Percentiles rank a stretch among this genome's conserved stretches.
Conservation (phyloP, 1,140 invertebrate species). For the Heliconius himera region DNA sequence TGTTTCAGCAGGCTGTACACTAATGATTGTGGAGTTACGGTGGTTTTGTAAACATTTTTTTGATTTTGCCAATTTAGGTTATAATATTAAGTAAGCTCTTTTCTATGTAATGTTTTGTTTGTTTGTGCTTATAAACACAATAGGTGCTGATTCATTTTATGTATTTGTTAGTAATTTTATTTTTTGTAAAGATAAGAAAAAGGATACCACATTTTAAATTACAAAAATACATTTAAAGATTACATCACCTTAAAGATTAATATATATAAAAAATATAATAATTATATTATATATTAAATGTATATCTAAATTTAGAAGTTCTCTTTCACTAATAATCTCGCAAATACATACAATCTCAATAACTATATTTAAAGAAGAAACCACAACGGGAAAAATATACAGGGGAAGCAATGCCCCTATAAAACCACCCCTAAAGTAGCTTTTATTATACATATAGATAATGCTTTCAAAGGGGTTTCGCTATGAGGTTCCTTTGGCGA, state of each 20-base stretch:
- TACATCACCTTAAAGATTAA: no score
- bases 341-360: background rate
- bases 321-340: background rate
- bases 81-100: no score
- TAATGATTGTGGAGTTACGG: background rate
- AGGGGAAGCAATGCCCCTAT: constrained; percentile 4
- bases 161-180: no score
- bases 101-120: no score
- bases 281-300: no score
- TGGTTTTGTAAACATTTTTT: background rate
- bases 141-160: no score
- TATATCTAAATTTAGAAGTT: no score
- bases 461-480: constrained; percentile 1
- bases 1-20: background rate
- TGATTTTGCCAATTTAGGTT: background rate
- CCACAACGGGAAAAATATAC: constrained; percentile 5
- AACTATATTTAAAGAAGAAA: background rate
- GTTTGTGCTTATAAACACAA: no score
- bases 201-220: no score
- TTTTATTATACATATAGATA: constrained; percentile 13
- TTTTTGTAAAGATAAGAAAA: no score
- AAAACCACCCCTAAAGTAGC: background rate
- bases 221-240: no score
- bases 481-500: constrained; percentile 32
- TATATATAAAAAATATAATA: no score